Evolutionary conservation across 2,113 vertebrate genomes (phyloP), one percentile per base, ranked within the genome.

Genomic region (Egretta garzetta): DNA sequence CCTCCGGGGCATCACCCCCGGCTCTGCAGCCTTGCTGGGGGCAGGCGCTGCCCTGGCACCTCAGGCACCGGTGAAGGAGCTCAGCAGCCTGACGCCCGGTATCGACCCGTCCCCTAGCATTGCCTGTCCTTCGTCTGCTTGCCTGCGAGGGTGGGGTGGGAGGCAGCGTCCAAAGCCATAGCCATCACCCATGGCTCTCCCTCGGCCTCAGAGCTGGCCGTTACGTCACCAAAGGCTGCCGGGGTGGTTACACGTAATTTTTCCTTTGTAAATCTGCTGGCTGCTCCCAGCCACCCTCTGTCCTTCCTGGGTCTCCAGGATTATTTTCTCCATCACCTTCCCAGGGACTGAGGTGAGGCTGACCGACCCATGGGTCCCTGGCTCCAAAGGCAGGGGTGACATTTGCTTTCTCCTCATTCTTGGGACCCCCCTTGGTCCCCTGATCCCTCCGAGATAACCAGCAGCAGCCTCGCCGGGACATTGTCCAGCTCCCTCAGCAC

Each of bases 351-450:
- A 56, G 37, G 37, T 7, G 52, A 33, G 52, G 71, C 28, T 56
- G 52, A 56, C 22, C 3, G 3, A 22, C 30, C 71, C 10, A 14
- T 67, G 64, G 30, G 21, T 67, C 41, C 12, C 6, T 33, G 71
- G 37, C 52, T 56, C 37, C 39, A 7, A 33, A 56, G 37, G 6
- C 30, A 43, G 37, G 50, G 37, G 37, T 14, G 22, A 41, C 7
- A 2, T 41, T 56, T 41, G 71, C 30, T 8, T 43, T 73, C 71
- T 56, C 16, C 35, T 35, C 10, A 2, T 72, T 35, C 35, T 53
- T 3, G 3, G 49, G 49, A 30, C 35, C 20, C 20, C 1, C 70
- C 70, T 32, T 2, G 4, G 49, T 39, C 8, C 0, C 49, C 37
- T 16, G 30, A 56, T 30, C 30, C 19, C 30, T 73, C 37, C 1